Conservation (phyloP, 2,888 invertebrate species). For the Deilephila elpenor region DNA sequence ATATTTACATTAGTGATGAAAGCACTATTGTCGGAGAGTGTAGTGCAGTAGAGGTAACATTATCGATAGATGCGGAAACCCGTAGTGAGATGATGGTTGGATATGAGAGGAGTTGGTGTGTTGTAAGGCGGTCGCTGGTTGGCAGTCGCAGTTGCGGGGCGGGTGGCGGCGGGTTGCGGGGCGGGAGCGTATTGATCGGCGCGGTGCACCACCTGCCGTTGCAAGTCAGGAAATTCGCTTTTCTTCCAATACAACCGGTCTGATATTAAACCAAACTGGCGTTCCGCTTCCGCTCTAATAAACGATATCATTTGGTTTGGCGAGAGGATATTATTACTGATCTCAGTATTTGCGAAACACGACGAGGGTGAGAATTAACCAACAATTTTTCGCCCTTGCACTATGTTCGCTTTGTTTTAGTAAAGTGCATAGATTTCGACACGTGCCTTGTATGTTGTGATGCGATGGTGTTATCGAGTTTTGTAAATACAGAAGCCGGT, state of each 20-base stretch:
- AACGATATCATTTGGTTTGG: conserved; percentile 11
- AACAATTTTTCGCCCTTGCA: neutral
- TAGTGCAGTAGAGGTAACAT: no score
- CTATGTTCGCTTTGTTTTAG: neutral
- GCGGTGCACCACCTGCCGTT: conserved; percentile 70
- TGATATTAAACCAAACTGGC: conserved; percentile 34
- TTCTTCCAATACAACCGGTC: conserved; percentile 38
- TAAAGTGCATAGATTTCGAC: neutral
- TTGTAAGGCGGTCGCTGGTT: conserved; percentile 20
- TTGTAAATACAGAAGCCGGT: neutral
- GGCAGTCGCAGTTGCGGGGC: conserved; percentile 22
- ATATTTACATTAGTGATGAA: no score
- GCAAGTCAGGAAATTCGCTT: conserved; percentile 61
- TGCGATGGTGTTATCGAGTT: neutral
- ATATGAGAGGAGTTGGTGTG: neutral
- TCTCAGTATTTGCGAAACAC: neutral
- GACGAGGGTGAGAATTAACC: neutral
- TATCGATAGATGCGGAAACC: no score
- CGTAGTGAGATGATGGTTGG: no score
- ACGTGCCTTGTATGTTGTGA: neutral
- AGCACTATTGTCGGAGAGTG: no score
- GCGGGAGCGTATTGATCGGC: conserved; percentile 68
- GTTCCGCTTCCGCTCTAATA: conserved; percentile 22
- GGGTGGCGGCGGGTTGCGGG: conserved; percentile 34
- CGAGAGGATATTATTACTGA: neutral